These are phyloP conservation scores for Bombyx mandarina DNA, from an alignment of 1,140 invertebrate genomes.

Conservation along the genomic window DNA sequence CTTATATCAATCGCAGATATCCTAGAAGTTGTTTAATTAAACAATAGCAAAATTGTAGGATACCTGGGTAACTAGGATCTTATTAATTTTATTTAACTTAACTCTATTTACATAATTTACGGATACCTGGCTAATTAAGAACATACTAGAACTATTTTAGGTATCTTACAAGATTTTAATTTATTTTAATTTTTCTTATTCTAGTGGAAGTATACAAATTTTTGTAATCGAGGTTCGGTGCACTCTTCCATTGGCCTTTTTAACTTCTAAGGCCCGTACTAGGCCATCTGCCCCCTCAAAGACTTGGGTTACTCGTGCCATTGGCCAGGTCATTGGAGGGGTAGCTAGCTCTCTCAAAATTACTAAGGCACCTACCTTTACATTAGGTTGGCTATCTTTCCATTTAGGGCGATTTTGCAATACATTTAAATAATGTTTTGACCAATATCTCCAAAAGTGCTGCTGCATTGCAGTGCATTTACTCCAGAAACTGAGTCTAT, in stretches of 20 bases:
- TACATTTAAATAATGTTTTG: constrained; percentile 21
- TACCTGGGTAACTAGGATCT: too few species aligned
- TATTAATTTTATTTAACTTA: too few species aligned
- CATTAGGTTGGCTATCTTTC: constrained; percentile 6
- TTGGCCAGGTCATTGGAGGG: constrained; percentile 29
- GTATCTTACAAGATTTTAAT: too few species aligned
- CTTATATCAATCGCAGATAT: too few species aligned
- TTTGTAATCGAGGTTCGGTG: constrained; percentile 9
- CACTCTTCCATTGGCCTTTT: constrained; percentile 8
- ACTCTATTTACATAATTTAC: too few species aligned
- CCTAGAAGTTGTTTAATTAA: too few species aligned
- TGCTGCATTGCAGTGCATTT: too few species aligned
- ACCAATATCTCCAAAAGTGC: constrained; percentile 29
- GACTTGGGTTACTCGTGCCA: constrained; percentile 24
- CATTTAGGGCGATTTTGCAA: constrained; percentile 27
- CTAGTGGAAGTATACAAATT: constrained; percentile 15
- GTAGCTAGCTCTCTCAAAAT: constrained; percentile 20
- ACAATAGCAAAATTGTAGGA: too few species aligned
- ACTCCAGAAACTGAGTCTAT: too few species aligned
- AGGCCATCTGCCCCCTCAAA: constrained; percentile 27
- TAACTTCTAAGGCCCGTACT: constrained; percentile 21
- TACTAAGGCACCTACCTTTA: constrained; percentile 25
- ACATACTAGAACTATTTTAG: too few species aligned
- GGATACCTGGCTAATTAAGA: too few species aligned
- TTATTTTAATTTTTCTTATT: too few species aligned